A percentile compares a stretch with the other conserved stretches of the same genome.
These are phyloP conservation scores for Scaptomyza caliginosa DNA, from an alignment of 2,888 invertebrate genomes.

Conservation along the genomic window DNA sequence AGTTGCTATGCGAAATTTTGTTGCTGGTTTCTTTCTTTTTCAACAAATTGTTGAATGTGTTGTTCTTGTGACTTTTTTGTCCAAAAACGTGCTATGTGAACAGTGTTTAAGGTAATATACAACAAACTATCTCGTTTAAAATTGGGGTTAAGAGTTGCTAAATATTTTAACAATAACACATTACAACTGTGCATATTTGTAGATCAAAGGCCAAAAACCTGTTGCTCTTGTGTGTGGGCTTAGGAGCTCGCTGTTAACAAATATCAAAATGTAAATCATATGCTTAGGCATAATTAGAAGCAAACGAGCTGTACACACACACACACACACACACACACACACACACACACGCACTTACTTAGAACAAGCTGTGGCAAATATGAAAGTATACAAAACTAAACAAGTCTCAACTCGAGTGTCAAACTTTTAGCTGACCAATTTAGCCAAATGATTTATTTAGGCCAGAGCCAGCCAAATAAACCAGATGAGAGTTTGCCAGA, in stretches of 20 bases:
- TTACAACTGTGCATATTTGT: background rate
- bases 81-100: too few species aligned
- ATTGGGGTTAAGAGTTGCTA: too few species aligned
- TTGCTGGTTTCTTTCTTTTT: slow-evolving; percentile 6
- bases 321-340: slow-evolving; percentile 21
- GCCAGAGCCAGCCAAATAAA: slow-evolving; percentile 53
- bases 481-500: slow-evolving; percentile 10
- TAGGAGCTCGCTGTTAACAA: slow-evolving; percentile 33
- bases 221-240: slow-evolving; percentile 40
- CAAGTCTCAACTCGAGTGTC: slow-evolving; percentile 76
- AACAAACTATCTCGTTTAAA: too few species aligned
- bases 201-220: slow-evolving; percentile 40
- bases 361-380: slow-evolving; percentile 33
- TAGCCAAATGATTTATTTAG: slow-evolving; percentile 80
- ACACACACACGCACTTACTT: too few species aligned
- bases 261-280: slow-evolving; percentile 72
- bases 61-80: slow-evolving; percentile 16
- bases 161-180: slow-evolving; percentile 1
- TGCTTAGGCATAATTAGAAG: slow-evolving; percentile 73
- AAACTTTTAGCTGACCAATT: slow-evolving; percentile 79
- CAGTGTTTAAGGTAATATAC: too few species aligned
- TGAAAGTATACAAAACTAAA: slow-evolving; percentile 45
- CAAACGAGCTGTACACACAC: slow-evolving; percentile 33
- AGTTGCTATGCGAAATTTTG: slow-evolving; percentile 34
- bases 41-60: slow-evolving; percentile 4